Base-by-base conservation (phyloP, 2,797 vertebrate genomes). In the Carcharodon carcharias region DNA sequence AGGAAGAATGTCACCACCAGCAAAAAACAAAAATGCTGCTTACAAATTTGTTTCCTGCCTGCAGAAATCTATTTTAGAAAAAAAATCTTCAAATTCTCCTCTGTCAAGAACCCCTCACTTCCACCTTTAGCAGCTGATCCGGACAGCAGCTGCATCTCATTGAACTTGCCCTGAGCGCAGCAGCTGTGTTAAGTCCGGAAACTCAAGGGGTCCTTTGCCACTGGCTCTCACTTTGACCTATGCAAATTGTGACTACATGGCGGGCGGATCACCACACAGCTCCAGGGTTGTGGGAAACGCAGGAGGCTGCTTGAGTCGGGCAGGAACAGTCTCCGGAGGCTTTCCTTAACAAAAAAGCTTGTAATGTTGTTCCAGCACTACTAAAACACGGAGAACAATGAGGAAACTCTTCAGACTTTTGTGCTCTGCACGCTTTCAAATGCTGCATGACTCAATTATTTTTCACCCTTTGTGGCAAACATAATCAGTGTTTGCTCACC, bases 21-120 rank as follows among this genome's bases (percentile, higher is more conserved):
- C n/a, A 67, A 93, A 40, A 18, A n/a, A 93, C 67, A 45, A 93
- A 67, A 93, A 93, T 18, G n/a, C n/a, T 45, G 63, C n/a, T 65
- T 93, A 67, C 91, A 93, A 93, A 93, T 93, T 67, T 93, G 91
- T 67, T 67, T 93, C 61, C 91, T 93, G 91, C 91, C 61, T 21
- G 63, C n/a, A 67, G 91, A 93, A 93, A 93, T 93, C 40, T 67
- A 63, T 12, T 65, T 21, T 93, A 63, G 26, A 93, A 80, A 40
- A 69, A 92, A 67, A 23, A 93, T 45, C 63, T 93, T 40, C 21
- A 67, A 40, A 65, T 23, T 45, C 18, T 67, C 91, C n/a, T 93
- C 63, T 93, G 63, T 26, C 61, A 93, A 93, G 63, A 93, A 67
- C n/a, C 45, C 91, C 40, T 93, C 18, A 45, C 21, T 67, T 45